Percentiles rank a stretch among this genome's conserved stretches.
phyloP scores from a whole-genome alignment of 2,113 vertebrate genomes.

The Gallinago undulata region DNA sequence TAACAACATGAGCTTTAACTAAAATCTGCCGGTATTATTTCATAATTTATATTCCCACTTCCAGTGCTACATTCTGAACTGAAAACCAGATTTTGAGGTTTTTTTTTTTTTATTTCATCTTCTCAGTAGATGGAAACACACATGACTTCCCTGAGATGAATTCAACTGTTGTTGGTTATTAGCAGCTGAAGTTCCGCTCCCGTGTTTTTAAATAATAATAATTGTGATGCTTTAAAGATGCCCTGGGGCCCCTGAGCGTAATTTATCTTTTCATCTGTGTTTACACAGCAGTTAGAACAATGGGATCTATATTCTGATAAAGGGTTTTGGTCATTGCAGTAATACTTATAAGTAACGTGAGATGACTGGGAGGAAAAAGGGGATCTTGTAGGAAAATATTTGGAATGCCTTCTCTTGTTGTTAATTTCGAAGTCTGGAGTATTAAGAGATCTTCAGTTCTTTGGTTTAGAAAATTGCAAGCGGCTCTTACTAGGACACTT shows the following conservation, averaged over 20 bases:
- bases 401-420: background rate
- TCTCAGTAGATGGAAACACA: background rate
- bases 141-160: background rate
- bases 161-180: background rate
- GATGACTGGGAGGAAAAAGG: background rate
- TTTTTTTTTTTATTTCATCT: background rate
- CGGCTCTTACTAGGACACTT: background rate
- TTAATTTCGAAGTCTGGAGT: background rate
- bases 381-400: background rate
- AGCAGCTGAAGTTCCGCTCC: background rate
- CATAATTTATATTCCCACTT: background rate
- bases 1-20: background rate
- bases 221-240: background rate
- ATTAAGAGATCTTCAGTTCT: background rate
- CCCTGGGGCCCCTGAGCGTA: background rate
- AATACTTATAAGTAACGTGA: background rate
- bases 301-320: background rate
- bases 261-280: constrained; percentile 12
- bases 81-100: background rate
- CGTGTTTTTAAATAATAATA: background rate
- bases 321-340: background rate
- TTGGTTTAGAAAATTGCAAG: background rate
- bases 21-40: background rate
- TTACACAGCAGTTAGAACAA: background rate
- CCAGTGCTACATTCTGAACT: background rate